Percentiles rank a stretch among this genome's conserved stretches.
phyloP scores from a whole-genome alignment of 2,797 vertebrate species.

The Phaenicophaeus curvirostris region DNA sequence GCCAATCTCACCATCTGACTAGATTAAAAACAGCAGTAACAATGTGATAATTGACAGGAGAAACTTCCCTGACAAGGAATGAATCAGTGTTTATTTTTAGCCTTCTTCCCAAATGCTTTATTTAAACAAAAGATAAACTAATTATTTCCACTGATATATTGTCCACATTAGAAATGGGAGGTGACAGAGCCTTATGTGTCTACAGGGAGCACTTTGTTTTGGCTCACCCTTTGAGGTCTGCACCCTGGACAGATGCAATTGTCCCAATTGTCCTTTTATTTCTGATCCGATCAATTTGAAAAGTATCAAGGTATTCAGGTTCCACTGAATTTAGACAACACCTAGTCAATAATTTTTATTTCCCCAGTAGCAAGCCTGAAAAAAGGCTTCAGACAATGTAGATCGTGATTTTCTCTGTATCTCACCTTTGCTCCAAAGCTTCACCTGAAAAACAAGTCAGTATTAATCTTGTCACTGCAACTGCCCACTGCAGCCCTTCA shows the following conservation, averaged over 20 bases:
- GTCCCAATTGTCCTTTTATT: neutral
- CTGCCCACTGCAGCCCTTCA: neutral
- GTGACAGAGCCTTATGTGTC: neutral
- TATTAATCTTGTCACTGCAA: neutral
- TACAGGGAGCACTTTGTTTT: neutral
- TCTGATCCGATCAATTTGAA: neutral
- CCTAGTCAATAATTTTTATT: neutral
- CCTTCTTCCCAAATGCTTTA: constrained; percentile 41
- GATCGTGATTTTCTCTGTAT: neutral
- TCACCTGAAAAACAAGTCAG: neutral
- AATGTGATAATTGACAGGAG: constrained; percentile 74
- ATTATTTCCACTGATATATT: constrained; percentile 44
- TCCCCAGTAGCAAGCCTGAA: neutral
- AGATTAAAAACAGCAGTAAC: constrained; percentile 74
- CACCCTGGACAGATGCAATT: neutral
- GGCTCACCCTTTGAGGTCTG: neutral
- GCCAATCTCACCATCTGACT: constrained; percentile 71
- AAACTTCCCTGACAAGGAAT: constrained; percentile 69
- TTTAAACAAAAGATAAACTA: constrained; percentile 62
- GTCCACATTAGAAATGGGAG: constrained; percentile 32
- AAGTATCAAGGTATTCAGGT: neutral
- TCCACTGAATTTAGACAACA: constrained; percentile 1
- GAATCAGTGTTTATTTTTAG: constrained; percentile 73
- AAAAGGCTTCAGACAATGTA: neutral
- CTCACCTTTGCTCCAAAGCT: neutral